These are phyloP conservation scores for Papilio polyxenes DNA, from an alignment of 1,140 invertebrate genomes.

Conservation along the genomic window DNA sequence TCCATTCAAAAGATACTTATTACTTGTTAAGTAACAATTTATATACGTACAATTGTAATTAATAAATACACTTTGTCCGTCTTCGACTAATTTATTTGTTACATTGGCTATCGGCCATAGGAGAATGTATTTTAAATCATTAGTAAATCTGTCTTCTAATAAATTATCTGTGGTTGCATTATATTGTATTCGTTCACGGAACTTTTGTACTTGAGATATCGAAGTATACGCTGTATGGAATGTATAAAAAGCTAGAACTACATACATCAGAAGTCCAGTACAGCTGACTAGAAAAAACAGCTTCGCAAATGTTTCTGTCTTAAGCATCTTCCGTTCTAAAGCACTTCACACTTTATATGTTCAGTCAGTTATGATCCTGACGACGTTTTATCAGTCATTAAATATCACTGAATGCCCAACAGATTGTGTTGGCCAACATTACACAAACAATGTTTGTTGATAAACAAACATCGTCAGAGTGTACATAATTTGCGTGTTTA, in stretches of 20 bases:
- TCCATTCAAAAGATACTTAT: constrained; percentile 51
- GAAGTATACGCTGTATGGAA: constrained; percentile 58
- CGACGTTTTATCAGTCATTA: constrained; percentile 44
- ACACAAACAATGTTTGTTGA: constrained; percentile 50
- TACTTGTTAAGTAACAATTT: constrained; percentile 66
- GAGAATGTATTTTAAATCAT: constrained; percentile 62
- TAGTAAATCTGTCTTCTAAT: constrained; percentile 37
- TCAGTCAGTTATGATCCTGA: constrained; percentile 4
- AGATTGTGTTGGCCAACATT: constrained; percentile 39
- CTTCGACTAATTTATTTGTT: constrained; percentile 44
- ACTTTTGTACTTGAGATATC: constrained; percentile 45
- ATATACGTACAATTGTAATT: constrained; percentile 54
- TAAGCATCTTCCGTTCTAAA: constrained; percentile 51
- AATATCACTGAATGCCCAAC: constrained; percentile 43
- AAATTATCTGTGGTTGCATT: constrained; percentile 29
- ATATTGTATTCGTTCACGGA: constrained; percentile 40
- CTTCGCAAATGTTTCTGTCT: constrained; percentile 62
- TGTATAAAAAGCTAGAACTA: constrained; percentile 63
- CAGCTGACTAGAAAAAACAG: constrained; percentile 69
- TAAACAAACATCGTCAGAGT: constrained; percentile 14
- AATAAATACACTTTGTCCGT: constrained; percentile 60
- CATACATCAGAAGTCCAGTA: constrained; percentile 61
- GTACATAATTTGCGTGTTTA: constrained; percentile 26
- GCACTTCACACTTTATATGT: constrained; percentile 30
- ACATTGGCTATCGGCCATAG: constrained; percentile 51